Evolutionary conservation across 30 jellyfish, hydroid and myxozoan genomes (phyloP).

Genomic region (Aurelia sp.): DNA sequence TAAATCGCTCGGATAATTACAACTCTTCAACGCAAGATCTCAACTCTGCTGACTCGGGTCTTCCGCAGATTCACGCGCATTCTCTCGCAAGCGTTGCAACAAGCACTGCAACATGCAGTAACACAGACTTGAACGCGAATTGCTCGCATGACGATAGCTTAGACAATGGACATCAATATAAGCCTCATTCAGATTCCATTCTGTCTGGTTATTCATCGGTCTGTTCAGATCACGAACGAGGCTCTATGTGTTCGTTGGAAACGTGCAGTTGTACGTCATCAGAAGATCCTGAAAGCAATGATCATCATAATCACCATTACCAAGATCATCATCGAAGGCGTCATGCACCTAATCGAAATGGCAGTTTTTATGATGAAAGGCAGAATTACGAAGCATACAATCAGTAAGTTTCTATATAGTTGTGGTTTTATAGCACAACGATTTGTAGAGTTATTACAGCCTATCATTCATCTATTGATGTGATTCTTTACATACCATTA

Average conservation of each 20-base stretch:
- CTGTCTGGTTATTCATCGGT: slow-evolving; percentile 60
- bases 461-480: no score
- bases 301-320: slow-evolving; percentile 2
- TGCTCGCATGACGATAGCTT: not conserved
- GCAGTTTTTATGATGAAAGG: slow-evolving; percentile 38
- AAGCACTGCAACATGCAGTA: not conserved
- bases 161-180: slow-evolving; percentile 21
- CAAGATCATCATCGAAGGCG: slow-evolving; percentile 4
- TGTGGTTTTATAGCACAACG: no score
- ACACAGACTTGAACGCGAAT: not conserved
- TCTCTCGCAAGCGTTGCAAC: not conserved
- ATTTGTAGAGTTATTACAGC: no score
- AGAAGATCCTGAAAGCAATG: slow-evolving; percentile 43
- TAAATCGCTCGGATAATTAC: slow-evolving; percentile 34
- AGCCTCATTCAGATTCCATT: slow-evolving; percentile 63
- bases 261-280: slow-evolving; percentile 63
- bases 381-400: not conserved
- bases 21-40: slow-evolving; percentile 23
- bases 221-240: slow-evolving; percentile 58
- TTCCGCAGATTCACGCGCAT: not conserved
- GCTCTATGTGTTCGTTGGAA: slow-evolving; percentile 39
- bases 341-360: slow-evolving; percentile 10
- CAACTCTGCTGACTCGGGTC: slow-evolving; percentile 12
- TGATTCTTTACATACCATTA: no score
- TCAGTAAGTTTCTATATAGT: not conserved